phyloP scores from a whole-genome alignment of 1,140 invertebrate species.

The Eufriesea mexicana region DNA sequence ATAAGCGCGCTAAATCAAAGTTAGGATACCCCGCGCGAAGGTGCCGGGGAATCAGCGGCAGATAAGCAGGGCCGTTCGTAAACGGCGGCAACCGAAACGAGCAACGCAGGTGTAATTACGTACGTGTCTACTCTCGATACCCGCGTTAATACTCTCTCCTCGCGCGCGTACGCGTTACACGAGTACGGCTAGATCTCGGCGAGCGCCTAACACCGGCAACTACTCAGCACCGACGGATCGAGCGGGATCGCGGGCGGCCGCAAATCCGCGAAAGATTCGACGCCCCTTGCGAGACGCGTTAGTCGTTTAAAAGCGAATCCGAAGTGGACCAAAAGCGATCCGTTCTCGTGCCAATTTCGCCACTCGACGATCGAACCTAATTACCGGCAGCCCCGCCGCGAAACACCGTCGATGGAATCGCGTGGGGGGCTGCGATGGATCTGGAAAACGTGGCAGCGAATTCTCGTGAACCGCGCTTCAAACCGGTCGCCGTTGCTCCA shows the following conservation, averaged over 20 bases:
- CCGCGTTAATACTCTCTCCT: slow-evolving; percentile 10
- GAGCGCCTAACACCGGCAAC: slow-evolving; percentile 30
- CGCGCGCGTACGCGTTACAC: not conserved
- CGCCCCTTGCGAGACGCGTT: not conserved
- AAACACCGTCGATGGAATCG: too few species aligned
- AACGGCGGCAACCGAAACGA: slow-evolving; percentile 18
- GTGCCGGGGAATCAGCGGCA: not conserved
- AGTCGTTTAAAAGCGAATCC: not conserved
- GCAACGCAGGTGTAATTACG: slow-evolving; percentile 42
- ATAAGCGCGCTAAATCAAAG: not conserved
- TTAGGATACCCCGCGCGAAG: not conserved
- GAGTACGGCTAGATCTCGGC: too few species aligned
- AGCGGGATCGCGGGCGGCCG: too few species aligned
- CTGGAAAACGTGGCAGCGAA: too few species aligned
- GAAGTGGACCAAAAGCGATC: not conserved
- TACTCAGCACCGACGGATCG: too few species aligned
- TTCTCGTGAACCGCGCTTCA: too few species aligned
- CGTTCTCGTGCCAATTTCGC: not conserved
- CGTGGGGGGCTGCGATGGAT: too few species aligned
- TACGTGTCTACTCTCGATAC: slow-evolving; percentile 31
- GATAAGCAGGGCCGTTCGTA: slow-evolving; percentile 9
- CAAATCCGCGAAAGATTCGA: slow-evolving; percentile 10
- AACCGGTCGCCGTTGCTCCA: too few species aligned
- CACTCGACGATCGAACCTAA: not conserved
- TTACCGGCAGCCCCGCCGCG: not conserved